These are phyloP conservation scores for Galbula dea DNA, from an alignment of 2,113 vertebrate genomes.

Conservation along the genomic window DNA sequence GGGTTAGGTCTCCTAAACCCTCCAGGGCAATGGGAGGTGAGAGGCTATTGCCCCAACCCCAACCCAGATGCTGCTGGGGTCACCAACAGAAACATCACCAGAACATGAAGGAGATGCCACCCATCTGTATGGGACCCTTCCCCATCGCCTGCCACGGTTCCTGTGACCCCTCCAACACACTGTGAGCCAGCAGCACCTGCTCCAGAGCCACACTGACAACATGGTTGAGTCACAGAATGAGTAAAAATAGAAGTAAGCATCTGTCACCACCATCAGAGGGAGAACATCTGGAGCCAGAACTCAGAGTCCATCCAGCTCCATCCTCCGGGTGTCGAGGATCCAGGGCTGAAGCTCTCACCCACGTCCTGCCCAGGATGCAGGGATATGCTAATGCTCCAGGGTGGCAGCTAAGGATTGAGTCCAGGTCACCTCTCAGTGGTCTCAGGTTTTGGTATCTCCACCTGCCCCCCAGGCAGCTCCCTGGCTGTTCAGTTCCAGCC, in stretches of 20 bases:
- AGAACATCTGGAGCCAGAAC: background rate
- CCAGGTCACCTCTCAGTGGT: background rate
- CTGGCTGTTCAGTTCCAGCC: background rate
- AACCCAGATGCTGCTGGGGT: background rate
- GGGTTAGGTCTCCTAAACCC: background rate
- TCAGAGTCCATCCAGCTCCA: background rate
- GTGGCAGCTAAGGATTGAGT: background rate
- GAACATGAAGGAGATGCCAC: rapidly evolving
- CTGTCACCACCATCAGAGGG: background rate
- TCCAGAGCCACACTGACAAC: background rate
- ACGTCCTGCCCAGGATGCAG: background rate
- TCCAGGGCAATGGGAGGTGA: background rate
- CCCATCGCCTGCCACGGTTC: background rate
- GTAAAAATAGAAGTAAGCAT: background rate
- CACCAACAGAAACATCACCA: background rate
- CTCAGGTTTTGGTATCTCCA: background rate
- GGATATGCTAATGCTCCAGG: rapidly evolving
- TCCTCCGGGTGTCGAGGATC: background rate
- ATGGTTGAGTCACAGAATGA: background rate
- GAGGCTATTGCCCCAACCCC: background rate
- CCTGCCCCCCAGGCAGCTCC: background rate
- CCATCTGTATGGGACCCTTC: rapidly evolving
- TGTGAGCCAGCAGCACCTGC: rapidly evolving
- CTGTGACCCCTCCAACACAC: background rate
- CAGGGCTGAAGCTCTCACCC: rapidly evolving